phyloP scores from a whole-genome alignment of 1,140 invertebrate species.

The Diuraphis noxia region DNA sequence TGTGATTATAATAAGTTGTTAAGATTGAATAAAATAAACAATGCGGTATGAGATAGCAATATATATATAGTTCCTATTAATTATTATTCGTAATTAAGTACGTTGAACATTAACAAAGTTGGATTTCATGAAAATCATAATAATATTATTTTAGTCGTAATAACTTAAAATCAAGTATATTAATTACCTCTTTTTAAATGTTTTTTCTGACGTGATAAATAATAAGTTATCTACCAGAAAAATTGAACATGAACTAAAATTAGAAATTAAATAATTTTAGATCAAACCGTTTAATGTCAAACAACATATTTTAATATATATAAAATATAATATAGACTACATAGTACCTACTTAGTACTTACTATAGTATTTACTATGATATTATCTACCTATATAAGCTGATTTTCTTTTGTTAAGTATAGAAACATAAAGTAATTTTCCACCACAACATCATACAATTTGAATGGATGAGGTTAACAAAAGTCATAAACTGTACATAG shows the following conservation, averaged over 20 bases:
- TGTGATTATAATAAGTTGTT: background rate
- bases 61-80: too few species aligned
- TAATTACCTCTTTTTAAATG: background rate
- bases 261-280: background rate
- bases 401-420: background rate
- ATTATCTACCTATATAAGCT: background rate
- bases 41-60: background rate
- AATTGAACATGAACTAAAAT: background rate
- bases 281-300: background rate
- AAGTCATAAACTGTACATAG: background rate
- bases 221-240: background rate
- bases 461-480: background rate
- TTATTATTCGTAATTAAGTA: background rate
- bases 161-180: conserved; percentile 1
- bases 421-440: background rate
- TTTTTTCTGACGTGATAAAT: background rate
- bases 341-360: too few species aligned
- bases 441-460: background rate
- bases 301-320: background rate
- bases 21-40: background rate
- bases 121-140: background rate
- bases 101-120: background rate
- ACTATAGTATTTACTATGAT: background rate
- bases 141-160: background rate
- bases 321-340: background rate